phyloP scores from a whole-genome alignment of 2,113 vertebrate genomes.

The Eptatretus burgeri region DNA sequence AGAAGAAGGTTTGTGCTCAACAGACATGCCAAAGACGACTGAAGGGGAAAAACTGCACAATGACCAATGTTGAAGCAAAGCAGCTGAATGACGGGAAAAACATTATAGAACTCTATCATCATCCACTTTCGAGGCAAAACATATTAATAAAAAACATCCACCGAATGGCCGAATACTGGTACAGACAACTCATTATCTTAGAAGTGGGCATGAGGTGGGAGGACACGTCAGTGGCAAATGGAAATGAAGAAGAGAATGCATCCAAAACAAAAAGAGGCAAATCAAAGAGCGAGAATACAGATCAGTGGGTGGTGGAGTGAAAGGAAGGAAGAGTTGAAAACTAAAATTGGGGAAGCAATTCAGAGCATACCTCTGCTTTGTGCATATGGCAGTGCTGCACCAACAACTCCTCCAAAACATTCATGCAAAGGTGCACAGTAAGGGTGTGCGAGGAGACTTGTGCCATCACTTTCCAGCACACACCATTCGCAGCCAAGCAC shows the following conservation, averaged over 20 bases:
- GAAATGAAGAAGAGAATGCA: neutral
- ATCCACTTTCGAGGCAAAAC: too few species aligned
- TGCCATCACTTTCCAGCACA: slow-evolving; percentile 81
- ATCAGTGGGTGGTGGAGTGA: neutral
- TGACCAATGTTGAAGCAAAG: too few species aligned
- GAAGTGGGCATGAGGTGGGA: neutral
- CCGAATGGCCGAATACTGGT: too few species aligned
- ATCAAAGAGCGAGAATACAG: neutral
- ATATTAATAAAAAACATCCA: too few species aligned
- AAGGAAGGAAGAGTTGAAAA: neutral
- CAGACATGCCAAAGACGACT: too few species aligned
- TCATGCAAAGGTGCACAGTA: slow-evolving; percentile 93
- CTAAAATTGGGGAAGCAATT: slow-evolving; percentile 11
- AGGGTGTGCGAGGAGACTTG: slow-evolving; percentile 65
- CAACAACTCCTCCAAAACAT: slow-evolving; percentile 83
- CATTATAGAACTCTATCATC: too few species aligned
- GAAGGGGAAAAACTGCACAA: too few species aligned
- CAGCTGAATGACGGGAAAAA: too few species aligned
- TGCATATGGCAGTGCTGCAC: slow-evolving; percentile 72
- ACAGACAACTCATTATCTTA: too few species aligned
- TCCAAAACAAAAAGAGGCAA: neutral
- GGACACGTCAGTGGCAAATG: neutral
- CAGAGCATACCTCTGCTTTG: slow-evolving; percentile 54
- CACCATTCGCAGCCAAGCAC: slow-evolving; percentile 97
- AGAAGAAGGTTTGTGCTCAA: too few species aligned